Conservation (phyloP, 2,113 vertebrate genomes). For the Galbula dea region DNA sequence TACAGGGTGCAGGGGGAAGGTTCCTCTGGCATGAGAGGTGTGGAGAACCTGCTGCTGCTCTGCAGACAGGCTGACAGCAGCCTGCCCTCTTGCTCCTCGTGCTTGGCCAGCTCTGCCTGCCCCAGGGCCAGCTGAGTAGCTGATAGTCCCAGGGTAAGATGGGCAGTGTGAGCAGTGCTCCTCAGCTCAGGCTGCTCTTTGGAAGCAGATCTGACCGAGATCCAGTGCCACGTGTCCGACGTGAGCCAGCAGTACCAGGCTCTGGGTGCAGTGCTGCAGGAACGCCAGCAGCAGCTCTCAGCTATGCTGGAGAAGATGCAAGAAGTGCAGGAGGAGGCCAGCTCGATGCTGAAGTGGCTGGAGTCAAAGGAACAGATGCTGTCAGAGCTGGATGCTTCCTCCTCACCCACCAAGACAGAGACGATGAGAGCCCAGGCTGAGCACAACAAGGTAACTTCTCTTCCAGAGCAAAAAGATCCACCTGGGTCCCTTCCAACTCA, state of each 20-base stretch:
- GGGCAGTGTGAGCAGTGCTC: accelerated
- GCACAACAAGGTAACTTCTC: slow-evolving; percentile 87
- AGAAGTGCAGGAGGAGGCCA: slow-evolving; percentile 76
- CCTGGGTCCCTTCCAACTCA: too few relatives aligned
- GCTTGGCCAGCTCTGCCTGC: neutral
- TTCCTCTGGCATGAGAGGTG: neutral
- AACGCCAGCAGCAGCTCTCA: slow-evolving; percentile 76
- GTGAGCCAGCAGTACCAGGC: slow-evolving; percentile 81
- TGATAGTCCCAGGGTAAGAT: accelerated
- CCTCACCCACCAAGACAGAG: slow-evolving; percentile 86
- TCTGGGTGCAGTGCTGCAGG: slow-evolving; percentile 79
- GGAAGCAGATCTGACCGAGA: slow-evolving; percentile 88
- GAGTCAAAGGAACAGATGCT: slow-evolving; percentile 81
- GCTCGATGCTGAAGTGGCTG: slow-evolving; percentile 81
- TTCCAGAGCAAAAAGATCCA: accelerated
- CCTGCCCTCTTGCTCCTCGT: neutral
- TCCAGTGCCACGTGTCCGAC: slow-evolving; percentile 89
- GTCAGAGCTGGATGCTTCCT: slow-evolving; percentile 71
- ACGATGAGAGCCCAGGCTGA: slow-evolving; percentile 86
- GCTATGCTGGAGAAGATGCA: slow-evolving; percentile 78
- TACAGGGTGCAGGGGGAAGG: accelerated
- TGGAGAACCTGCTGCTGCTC: neutral
- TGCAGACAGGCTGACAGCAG: neutral
- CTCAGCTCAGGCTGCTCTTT: neutral
- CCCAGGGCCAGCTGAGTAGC: neutral